Evolutionary conservation across 2,888 invertebrate species (phyloP), one percentile per base, ranked within the genome.

Genomic region (Polydrusus cervinus): DNA sequence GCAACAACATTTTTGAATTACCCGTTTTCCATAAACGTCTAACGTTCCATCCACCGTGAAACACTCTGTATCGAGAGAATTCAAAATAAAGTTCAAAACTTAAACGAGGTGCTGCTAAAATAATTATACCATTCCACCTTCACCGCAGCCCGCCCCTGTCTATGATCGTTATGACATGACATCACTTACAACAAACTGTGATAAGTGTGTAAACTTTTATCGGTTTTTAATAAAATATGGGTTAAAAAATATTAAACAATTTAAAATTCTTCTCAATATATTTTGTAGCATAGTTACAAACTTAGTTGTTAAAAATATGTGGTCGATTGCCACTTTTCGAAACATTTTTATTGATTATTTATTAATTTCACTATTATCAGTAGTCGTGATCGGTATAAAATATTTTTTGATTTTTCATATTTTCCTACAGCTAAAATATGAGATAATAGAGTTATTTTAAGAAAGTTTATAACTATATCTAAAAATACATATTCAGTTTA

Each of bases 191-290:
- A n/a, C n/a, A n/a, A n/a, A n/a, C n/a, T n/a, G n/a, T n/a, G 6
- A 1, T 20, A 3, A 3, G 3, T 25, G 25, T 30, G 53, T 30
- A 30, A 53, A 30, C 2, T 30, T 30, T 30, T 53, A 53, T 53
- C 53, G n/a, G 20, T 18, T 34, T 34, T 10, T 11, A 51, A 49
- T 14, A 11, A 51, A 51, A 51, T 51, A 51, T 51, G 51, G 51
- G 51, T 51, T 51, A 20, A 51, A 49, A 51, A 51, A 51, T 51
- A 51, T 51, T 1, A 20, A 51, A 51, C 18, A 51, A 51, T 51
- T 20, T 51, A 11, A 20, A 51, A 51, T 51, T 49, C 3, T 20
- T 51, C 20, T 51, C 18, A 16, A 18, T 49, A 49, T 47, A 9
- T 25, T 3, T 25, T 25, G 5, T 47, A 5, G 8, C 43, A 43